Evolutionary conservation across 2,797 vertebrate species (phyloP), one percentile per base, ranked within the genome.

Genomic region (Gymnothorax javanicus): DNA sequence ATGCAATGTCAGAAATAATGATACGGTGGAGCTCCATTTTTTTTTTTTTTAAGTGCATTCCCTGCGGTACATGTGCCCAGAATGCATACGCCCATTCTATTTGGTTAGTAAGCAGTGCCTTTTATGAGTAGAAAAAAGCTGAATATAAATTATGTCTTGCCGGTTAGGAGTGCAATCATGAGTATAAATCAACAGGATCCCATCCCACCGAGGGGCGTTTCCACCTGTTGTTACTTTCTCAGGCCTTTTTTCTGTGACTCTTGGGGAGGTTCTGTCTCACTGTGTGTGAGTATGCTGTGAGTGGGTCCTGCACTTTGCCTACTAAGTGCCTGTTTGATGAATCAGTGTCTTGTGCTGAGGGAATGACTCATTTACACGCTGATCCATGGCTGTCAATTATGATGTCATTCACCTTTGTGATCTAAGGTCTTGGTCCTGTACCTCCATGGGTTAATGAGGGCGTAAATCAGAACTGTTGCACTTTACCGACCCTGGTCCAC

Each of bases 401-500:
- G 77, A 81, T 81, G 52, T 56, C 77, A 54, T 81, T 56, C 50
- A 81, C 73, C 6, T 75, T 75, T 75, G 6, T 54, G 43, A 54
- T 79, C 75, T 54, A 43, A 79, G 75, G 56, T 81, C 52, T 81
- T 23, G 20, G n/a, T 81, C 77, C 50, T 54, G 50, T 52, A 81
- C 23, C 4, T 54, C 52, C n/a, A n/a, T 81, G 15, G 73, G 13
- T 77, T 43, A 77, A 50, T 77, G 43, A 77, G 52, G 73, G 20
- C 77, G n/a, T 79, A 7, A 52, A 54, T 52, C 64, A 69, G 64
- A 23, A n/a, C 52, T n/a, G 6, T 7, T 56, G 15, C 7, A 81
- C 77, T 23, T 81, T 43, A 75, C 13, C 6, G 25, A 33, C 33
- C 33, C 33, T 43, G 33, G 33, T 43, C 33, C 33, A 43, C 33